Conservation (phyloP, 1,140 invertebrate genomes). For the Mya arenaria region DNA sequence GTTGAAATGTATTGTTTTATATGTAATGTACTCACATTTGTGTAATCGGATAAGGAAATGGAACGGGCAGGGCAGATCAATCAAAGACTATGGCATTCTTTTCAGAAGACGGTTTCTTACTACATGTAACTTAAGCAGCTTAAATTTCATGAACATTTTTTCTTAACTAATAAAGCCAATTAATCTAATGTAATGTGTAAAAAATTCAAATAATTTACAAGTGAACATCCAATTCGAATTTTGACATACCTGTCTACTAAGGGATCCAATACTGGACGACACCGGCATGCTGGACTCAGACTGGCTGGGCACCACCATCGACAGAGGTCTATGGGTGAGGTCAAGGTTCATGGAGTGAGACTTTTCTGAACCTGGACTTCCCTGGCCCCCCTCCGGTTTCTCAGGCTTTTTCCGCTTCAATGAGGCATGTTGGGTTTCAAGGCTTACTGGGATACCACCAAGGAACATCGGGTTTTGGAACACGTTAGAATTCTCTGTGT, state of each 20-base stretch:
- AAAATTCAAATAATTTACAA: too few species aligned
- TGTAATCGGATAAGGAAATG: too few species aligned
- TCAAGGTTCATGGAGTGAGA: slow-evolving; percentile 77
- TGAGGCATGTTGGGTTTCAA: slow-evolving; percentile 84
- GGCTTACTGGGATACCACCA: not conserved
- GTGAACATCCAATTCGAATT: too few species aligned
- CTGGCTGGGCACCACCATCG: slow-evolving; percentile 79
- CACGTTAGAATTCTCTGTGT: slow-evolving; percentile 73
- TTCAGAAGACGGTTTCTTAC: too few species aligned
- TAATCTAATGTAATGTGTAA: too few species aligned
- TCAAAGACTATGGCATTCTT: too few species aligned
- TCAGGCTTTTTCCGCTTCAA: slow-evolving; percentile 82
- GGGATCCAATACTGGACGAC: slow-evolving; percentile 76
- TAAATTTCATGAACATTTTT: too few species aligned
- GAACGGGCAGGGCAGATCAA: too few species aligned
- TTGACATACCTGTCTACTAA: slow-evolving; percentile 77
- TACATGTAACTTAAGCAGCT: too few species aligned
- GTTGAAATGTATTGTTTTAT: too few species aligned
- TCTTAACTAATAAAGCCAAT: too few species aligned
- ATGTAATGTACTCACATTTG: too few species aligned
- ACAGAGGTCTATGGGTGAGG: slow-evolving; percentile 77
- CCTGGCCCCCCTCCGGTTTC: slow-evolving; percentile 54
- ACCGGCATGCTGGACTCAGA: slow-evolving; percentile 77
- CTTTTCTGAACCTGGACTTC: slow-evolving; percentile 73
- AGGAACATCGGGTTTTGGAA: slow-evolving; percentile 46